A percentile compares a stretch with the other conserved stretches of the same genome.
Evolutionary conservation across 1,140 invertebrate species (phyloP).

Genomic region (Brachionus manjavacas): DNA sequence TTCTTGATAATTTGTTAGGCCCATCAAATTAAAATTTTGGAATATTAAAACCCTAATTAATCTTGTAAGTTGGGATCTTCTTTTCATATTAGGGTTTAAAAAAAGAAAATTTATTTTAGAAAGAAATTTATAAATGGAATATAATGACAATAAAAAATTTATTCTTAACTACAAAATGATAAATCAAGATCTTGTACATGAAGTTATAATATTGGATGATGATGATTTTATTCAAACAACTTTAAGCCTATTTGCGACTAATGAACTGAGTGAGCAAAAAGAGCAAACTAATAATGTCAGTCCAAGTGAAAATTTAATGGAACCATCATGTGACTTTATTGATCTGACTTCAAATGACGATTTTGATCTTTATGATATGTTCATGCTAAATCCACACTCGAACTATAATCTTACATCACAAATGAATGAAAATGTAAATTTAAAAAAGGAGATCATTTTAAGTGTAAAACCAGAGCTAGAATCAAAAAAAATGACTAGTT

Average conservation of each 20-base stretch:
- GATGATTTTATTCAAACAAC: constrained; percentile 34
- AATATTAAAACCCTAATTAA: too few relatives aligned
- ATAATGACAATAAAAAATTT: neutral
- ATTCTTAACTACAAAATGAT: neutral
- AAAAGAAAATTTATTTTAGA: neutral
- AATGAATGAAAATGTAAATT: neutral
- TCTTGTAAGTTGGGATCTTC: too few relatives aligned
- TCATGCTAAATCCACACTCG: neutral
- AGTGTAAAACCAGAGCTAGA: neutral
- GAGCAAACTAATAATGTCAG: neutral
- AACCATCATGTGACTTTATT: neutral
- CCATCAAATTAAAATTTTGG: too few relatives aligned
- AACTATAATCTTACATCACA: neutral
- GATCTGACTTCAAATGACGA: neutral
- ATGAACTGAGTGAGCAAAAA: neutral
- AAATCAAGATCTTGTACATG: neutral
- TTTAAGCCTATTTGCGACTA: neutral
- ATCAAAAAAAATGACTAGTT: neutral
- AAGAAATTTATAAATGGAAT: neutral
- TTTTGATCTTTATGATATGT: constrained; percentile 33
- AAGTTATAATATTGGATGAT: neutral
- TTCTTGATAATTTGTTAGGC: too few relatives aligned
- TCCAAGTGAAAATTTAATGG: neutral
- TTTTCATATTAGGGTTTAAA: neutral
- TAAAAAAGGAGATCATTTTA: neutral